phyloP scores from a whole-genome alignment of 2,113 vertebrate species.

The Urocitellus parryii region DNA sequence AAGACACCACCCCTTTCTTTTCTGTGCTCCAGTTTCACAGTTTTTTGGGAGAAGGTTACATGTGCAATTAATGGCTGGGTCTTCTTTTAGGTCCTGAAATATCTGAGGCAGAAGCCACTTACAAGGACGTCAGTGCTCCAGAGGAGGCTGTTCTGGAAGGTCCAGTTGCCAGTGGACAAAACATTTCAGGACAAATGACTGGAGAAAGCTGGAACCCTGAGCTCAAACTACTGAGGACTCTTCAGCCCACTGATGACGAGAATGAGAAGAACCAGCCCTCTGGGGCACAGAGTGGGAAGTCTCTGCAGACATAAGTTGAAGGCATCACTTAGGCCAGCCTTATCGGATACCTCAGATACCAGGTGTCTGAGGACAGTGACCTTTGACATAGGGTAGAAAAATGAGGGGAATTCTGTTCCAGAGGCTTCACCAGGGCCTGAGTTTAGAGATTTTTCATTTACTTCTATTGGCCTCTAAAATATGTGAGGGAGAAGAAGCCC shows the following conservation, averaged over 20 bases:
- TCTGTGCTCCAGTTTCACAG: neutral
- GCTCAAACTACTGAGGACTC: conserved; percentile 61
- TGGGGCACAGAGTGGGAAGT: neutral
- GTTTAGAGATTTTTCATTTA: neutral
- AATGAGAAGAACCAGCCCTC: neutral
- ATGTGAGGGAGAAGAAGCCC: neutral
- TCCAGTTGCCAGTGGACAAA: neutral
- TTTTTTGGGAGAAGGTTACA: neutral
- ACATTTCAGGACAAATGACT: no score
- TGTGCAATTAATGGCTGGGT: neutral
- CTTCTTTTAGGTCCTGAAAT: conserved; percentile 54
- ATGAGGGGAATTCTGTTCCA: neutral
- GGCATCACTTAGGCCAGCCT: neutral
- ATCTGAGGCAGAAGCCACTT: neutral
- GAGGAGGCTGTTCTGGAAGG: neutral
- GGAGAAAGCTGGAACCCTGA: conserved; percentile 20
- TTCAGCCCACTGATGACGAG: conserved; percentile 52
- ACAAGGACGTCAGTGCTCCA: neutral
- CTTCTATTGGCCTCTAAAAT: conserved; percentile 50
- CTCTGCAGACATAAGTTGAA: neutral
- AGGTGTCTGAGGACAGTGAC: neutral
- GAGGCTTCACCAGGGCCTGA: neutral
- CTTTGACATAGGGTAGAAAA: neutral
- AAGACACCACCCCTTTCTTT: neutral
- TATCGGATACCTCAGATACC: neutral